Evolutionary conservation across 2,113 vertebrate genomes (phyloP).

Genomic region (Rhombomys opimus): DNA sequence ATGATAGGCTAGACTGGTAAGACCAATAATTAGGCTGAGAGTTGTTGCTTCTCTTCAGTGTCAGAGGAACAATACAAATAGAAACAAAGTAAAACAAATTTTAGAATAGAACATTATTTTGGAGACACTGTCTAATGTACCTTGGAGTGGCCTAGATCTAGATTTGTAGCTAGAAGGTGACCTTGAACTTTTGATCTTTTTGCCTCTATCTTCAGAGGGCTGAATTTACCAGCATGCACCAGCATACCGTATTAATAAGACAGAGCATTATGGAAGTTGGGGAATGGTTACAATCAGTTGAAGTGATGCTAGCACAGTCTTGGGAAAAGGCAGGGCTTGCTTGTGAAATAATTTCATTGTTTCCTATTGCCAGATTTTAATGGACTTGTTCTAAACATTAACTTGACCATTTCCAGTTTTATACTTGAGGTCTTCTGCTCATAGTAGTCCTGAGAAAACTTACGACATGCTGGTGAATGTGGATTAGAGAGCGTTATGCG

Average conservation of each 20-base stretch:
- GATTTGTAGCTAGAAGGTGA: neutral
- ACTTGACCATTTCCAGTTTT: neutral
- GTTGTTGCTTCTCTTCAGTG: neutral
- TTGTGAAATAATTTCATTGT: neutral
- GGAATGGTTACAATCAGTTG: slow-evolving; percentile 5
- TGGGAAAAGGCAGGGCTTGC: slow-evolving; percentile 32
- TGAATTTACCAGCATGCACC: neutral
- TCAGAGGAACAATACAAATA: slow-evolving; percentile 16
- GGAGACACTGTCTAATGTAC: neutral
- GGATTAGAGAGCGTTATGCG: neutral
- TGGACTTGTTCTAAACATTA: slow-evolving; percentile 1
- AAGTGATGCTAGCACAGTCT: neutral
- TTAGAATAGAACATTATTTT: neutral
- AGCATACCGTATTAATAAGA: neutral
- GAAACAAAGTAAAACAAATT: slow-evolving; percentile 51
- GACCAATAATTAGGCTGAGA: slow-evolving; percentile 31
- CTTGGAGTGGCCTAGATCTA: neutral
- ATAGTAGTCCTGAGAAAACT: neutral
- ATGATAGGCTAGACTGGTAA: neutral
- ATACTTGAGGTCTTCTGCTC: neutral
- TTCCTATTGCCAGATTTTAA: slow-evolving; percentile 41
- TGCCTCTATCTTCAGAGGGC: neutral
- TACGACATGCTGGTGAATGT: neutral
- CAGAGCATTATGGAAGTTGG: neutral
- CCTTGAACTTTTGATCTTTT: neutral